Evolutionary conservation across 2,888 invertebrate genomes (phyloP), one percentile per base, ranked within the genome.

Genomic region (Tinea semifulvella): DNA sequence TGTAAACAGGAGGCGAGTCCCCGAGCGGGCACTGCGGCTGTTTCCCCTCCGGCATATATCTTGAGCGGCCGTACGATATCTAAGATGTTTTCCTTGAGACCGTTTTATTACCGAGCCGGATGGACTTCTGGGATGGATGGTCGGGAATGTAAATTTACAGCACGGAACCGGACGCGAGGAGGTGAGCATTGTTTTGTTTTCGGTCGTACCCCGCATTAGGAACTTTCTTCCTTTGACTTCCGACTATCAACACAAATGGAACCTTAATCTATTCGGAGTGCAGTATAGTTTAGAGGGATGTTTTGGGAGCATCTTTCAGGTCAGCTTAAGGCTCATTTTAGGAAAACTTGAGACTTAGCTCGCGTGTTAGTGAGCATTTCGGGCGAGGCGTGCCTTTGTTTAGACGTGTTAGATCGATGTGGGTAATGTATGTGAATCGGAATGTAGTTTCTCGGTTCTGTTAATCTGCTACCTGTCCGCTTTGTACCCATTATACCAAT

Each of bases 151-250:
- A 77, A 77, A 79, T 79, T 77, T 79, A 77, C 65, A 72, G 69
- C 70, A 69, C 68, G 68, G 67, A 69, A 73, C 76, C 75, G 77
- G 77, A 77, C 77, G 74, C 67, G 58, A 63, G 69, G 72, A 74
- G 72, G 76, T 73, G 74, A 71, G 69, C 74, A 68, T 72, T 77
- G 76, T 75, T 76, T 79, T 77, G 77, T 76, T 76, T 75, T 73
- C 68, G 70, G 63, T 61, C 58, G 66, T 62, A 56, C 64, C n/a
- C n/a, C 64, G 71, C 67, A 67, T 73, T 74, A 72, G 44, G 44
- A 44, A 44, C 22, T 47, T 7, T 14, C 40, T 38, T 46, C 47
- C 46, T 46, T 48, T 45, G 38, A 44, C 22, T 35, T 22, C 42
- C 2, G 13, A 31, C 13, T 13, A 31, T 31, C 31, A 14, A 31